Percentiles rank a stretch among this genome's conserved stretches.
These are phyloP conservation scores for Creontiades dilutus DNA, from an alignment of 2,888 invertebrate species.

Conservation along the genomic window DNA sequence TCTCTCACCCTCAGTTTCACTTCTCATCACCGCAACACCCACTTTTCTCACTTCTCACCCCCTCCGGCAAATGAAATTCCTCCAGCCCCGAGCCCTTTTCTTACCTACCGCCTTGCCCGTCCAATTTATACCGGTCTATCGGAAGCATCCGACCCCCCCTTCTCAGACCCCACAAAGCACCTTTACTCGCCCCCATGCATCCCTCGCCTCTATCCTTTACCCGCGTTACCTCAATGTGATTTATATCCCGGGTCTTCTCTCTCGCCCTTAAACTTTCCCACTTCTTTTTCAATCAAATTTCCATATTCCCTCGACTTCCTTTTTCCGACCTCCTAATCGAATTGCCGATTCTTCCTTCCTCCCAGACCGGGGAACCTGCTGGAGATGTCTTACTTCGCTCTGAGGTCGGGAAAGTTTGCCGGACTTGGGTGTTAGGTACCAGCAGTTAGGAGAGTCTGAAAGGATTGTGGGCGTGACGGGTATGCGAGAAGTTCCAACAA, in stretches of 20 bases:
- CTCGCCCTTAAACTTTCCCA: conserved; percentile 37
- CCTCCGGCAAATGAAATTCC: conserved; percentile 26
- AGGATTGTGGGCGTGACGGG: too few species aligned
- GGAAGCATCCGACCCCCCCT: not conserved
- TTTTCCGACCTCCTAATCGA: conserved; percentile 21
- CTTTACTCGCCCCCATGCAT: not conserved
- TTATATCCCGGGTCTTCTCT: not conserved
- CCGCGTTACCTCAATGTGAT: conserved; percentile 19
- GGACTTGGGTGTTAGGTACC: too few species aligned
- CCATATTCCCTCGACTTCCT: conserved; percentile 45
- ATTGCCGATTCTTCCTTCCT: conserved; percentile 22
- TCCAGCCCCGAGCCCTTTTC: not conserved
- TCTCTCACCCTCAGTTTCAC: too few species aligned
- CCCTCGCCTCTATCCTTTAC: not conserved
- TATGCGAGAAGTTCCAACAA: too few species aligned
- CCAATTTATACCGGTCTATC: conserved; percentile 34
- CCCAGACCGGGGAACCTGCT: too few species aligned
- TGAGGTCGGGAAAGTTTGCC: too few species aligned
- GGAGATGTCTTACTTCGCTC: too few species aligned
- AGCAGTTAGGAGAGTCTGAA: too few species aligned
- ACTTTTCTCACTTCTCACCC: not conserved
- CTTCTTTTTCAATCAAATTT: conserved; percentile 51
- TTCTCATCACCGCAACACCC: not conserved
- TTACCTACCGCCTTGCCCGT: not conserved
- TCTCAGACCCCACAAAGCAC: conserved; percentile 16